Base-by-base conservation (phyloP, 92 coral and sea anemone species). In the Galaxea fascicularis region DNA sequence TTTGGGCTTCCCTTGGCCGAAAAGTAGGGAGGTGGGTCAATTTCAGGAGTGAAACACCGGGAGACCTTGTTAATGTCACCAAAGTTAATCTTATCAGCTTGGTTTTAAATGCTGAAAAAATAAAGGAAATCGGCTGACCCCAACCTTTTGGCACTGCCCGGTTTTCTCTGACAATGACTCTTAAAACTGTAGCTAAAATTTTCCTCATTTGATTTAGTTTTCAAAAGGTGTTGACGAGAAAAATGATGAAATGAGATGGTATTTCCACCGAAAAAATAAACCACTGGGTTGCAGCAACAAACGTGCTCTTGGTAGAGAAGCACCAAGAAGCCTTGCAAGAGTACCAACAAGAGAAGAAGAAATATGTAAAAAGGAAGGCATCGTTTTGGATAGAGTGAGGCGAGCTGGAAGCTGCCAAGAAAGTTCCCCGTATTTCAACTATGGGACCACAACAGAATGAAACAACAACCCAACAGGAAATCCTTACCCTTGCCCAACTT, bases 371-470 rank as follows among this genome's bases (percentile, higher is more conserved):
- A 12, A 59, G 44, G 26, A 44, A 84, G 21, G 9, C 10, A 7
- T 24, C 75, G 4, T 85, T 85, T 44, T 85, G 89, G 89, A 15
- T 46, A 8, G 71, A 85, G 49, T 83, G 77, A 65, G 83, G 89
- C 9, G 76, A 85, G 41, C 81, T 65, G 28, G 83, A 74, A 10
- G 74, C 76, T 20, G 88, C 88, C 8, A 86, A 41, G 22, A 86
- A 86, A 16, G 82, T 85, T 15, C 59, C 25, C 35, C 46, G 88
- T 8, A 85, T 85, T 47, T 8, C 83, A 21, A 78, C 46, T 41
- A 21, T 52, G 69, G 65, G 26, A 62, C 70, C 24, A 64, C 53
- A 51, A 24, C n/a, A n/a, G n/a, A 73, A 73, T 51, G 24, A 53
- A 51, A 31, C 81, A 76, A 76, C 35, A 4, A 13, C 70, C 53